Percentiles rank a stretch among this genome's conserved stretches.
phyloP scores from a whole-genome alignment of 2,113 vertebrate genomes.

The Synodontis membranacea region DNA sequence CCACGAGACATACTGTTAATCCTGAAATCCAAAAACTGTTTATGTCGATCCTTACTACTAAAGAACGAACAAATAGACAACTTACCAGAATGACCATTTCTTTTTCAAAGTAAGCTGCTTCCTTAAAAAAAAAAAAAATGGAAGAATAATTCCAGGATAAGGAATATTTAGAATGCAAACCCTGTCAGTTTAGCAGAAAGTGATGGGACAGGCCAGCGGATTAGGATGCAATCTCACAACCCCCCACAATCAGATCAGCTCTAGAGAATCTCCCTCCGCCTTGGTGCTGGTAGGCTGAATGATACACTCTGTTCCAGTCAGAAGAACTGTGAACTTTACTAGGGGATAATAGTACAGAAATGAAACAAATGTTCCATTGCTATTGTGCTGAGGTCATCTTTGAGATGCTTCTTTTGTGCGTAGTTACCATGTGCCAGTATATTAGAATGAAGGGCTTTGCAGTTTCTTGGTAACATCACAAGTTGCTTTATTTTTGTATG shows the following conservation, averaged over 20 bases:
- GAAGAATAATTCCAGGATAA: constrained; percentile 36
- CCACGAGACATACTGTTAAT: background rate
- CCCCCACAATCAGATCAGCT: constrained; percentile 69
- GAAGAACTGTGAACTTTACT: constrained; percentile 53
- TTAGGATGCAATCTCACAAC: constrained; percentile 77
- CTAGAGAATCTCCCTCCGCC: constrained; percentile 57
- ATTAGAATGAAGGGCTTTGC: background rate
- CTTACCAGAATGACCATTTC: constrained; percentile 73
- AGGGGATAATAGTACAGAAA: background rate
- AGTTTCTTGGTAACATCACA: background rate
- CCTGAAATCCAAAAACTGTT: background rate
- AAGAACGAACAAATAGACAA: constrained; percentile 32
- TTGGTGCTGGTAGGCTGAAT: constrained; percentile 48
- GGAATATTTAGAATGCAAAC: constrained; percentile 61
- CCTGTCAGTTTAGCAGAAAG: constrained; percentile 68
- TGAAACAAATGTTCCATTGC: background rate
- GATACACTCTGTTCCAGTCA: constrained; percentile 68
- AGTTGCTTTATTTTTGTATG: background rate
- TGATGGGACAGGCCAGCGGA: constrained; percentile 75
- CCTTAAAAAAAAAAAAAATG: constrained; percentile 14
- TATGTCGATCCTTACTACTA: background rate
- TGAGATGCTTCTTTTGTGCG: background rate
- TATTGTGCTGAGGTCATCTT: background rate
- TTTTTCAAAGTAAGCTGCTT: constrained; percentile 29
- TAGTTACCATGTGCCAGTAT: too few species aligned